A percentile compares a stretch with the other conserved stretches of the same genome.
Evolutionary conservation across 2,113 vertebrate species (phyloP).

Genomic region (Acrocephalus arundinaceus): DNA sequence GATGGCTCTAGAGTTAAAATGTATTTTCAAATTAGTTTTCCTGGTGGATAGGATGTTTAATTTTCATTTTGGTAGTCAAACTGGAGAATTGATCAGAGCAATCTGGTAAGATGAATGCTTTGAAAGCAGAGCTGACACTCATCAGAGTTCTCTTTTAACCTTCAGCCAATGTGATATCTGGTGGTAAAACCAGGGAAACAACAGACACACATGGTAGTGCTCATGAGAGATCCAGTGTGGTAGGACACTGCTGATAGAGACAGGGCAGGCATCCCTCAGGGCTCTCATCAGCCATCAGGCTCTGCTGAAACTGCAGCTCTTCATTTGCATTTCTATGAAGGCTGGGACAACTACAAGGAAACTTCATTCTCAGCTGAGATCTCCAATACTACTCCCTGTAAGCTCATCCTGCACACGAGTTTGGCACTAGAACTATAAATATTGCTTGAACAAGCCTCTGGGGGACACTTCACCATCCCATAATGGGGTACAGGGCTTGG

Average conservation of each 20-base stretch:
- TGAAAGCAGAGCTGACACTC: not conserved
- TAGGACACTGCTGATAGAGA: not conserved
- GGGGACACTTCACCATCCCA: not conserved
- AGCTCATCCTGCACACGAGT: rapidly evolving
- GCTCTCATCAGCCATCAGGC: not conserved
- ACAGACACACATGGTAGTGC: not conserved
- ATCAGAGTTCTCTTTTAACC: not conserved
- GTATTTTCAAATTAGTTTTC: slow-evolving; percentile 41
- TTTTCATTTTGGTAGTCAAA: slow-evolving; percentile 37
- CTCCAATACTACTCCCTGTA: not conserved
- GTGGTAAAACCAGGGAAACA: not conserved
- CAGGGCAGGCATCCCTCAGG: not conserved
- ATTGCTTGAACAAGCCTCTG: not conserved
- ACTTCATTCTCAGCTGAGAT: not conserved
- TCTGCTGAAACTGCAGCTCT: not conserved
- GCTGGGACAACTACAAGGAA: not conserved
- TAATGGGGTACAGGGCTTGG: not conserved
- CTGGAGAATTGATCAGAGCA: not conserved
- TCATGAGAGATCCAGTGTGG: not conserved
- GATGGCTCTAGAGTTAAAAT: slow-evolving; percentile 50
- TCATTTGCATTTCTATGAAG: not conserved
- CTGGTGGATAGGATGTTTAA: slow-evolving; percentile 33
- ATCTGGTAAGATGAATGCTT: not conserved
- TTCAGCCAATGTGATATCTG: not conserved
- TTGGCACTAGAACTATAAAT: not conserved